Evolutionary conservation across 2,113 vertebrate genomes (phyloP), one percentile per base, ranked within the genome.

Genomic region (Oxyura jamaicensis): DNA sequence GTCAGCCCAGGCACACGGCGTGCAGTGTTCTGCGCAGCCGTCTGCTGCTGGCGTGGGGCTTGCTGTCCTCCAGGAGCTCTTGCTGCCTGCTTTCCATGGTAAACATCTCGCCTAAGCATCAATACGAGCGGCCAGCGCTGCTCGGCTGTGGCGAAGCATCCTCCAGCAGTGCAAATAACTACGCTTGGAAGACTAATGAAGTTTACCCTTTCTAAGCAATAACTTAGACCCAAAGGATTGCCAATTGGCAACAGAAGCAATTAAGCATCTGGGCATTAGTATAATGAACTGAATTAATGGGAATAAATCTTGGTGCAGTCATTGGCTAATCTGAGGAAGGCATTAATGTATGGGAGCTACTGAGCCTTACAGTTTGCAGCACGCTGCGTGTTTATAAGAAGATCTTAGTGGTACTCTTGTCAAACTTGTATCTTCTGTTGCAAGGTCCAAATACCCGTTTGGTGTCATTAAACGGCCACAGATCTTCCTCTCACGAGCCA

Each of bases 281-380:
- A 36, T 86, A 96, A 91, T 72, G 77, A 91, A 60, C 56, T 71
- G 81, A 88, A 95, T 86, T 90, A 91, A 90, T 83, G 81, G 66
- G 69, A 94, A 89, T 94, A 89, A 90, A 91, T 87, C 48, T 76
- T 69, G 53, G 35, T 0, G 1, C 75, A 60, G 52, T 87, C 75
- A 58, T 65, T 96, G 94, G 75, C 63, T 93, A 62, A 73, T 82
- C 83, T 75, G 67, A 93, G 91, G 58, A 60, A 95, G 59, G 36
- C 66, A 62, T 20, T 76, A 92, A 73, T 88, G 35, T 39, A 80
- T 83, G 90, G 68, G 60, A 67, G 76, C 55, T 63, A 86, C 63
- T 90, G 69, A 89, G 81, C 19, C 50, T 95, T 53, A 44, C 29
- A 31, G 53, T 82, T 80, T 82, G 72, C 7, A 3, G 36, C 78